These are phyloP conservation scores for Teleiodes luculella DNA, from an alignment of 2,888 invertebrate species.

Conservation along the genomic window DNA sequence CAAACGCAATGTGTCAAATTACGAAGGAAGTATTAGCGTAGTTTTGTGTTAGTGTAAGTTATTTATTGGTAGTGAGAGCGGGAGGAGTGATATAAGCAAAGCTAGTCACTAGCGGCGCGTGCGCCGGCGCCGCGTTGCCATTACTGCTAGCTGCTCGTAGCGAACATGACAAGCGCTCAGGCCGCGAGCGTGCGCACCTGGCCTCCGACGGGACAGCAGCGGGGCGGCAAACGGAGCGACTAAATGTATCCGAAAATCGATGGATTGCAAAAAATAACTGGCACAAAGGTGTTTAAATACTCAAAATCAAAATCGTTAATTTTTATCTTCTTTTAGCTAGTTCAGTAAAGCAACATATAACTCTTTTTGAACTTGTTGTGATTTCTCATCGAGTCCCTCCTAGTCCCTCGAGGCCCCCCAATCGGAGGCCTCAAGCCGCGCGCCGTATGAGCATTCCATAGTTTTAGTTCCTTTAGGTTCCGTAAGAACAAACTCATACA, in stretches of 20 bases:
- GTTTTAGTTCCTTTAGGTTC: constrained; percentile 44
- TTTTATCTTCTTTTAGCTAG: too few species aligned
- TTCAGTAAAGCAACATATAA: too few species aligned
- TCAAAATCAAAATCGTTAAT: too few species aligned
- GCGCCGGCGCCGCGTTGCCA: constrained; percentile 48
- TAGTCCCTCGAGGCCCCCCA: too few species aligned
- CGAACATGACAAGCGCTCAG: constrained; percentile 44
- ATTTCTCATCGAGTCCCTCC: too few species aligned
- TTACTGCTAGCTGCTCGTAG: constrained; percentile 52
- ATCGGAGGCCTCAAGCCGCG: background rate
- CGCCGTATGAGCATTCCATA: constrained; percentile 30
- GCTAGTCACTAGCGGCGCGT: constrained; percentile 67
- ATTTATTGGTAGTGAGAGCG: constrained; percentile 74
- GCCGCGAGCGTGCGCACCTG: background rate
- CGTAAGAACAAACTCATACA: constrained; percentile 30
- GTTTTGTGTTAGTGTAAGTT: constrained; percentile 64
- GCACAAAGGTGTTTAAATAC: too few species aligned
- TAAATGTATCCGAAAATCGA: too few species aligned
- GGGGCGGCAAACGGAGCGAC: too few species aligned
- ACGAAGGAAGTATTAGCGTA: constrained; percentile 45
- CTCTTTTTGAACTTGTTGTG: too few species aligned
- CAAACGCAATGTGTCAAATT: constrained; percentile 53
- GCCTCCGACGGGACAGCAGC: too few species aligned
- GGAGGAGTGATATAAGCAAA: constrained; percentile 67
- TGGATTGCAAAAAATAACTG: too few species aligned